A percentile compares a stretch with the other conserved stretches of the same genome.
Evolutionary conservation across 2,797 vertebrate species (phyloP).

Genomic region (Acipenser ruthenus): DNA sequence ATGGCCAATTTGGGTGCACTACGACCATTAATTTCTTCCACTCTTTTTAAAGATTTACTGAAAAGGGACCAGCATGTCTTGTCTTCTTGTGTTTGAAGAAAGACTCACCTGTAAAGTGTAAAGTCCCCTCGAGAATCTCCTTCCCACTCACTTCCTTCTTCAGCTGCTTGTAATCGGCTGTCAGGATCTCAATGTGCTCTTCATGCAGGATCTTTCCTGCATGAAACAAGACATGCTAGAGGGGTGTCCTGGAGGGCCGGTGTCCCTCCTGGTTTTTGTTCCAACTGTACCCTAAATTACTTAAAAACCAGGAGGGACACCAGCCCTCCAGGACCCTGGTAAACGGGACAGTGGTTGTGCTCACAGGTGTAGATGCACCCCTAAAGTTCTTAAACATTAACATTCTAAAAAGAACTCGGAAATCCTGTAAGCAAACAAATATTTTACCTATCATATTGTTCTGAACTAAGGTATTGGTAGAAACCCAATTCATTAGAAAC

Average conservation of each 20-base stretch:
- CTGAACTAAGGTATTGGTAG: too few species aligned
- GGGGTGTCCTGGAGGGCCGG: too few species aligned
- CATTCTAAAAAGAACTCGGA: too few species aligned
- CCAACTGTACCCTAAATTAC: too few species aligned
- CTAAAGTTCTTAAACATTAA: too few species aligned
- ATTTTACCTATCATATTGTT: too few species aligned
- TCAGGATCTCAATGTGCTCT: slow-evolving; percentile 84
- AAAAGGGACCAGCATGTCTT: neutral
- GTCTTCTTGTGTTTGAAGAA: slow-evolving; percentile 2
- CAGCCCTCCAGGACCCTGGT: neutral
- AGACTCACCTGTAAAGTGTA: slow-evolving; percentile 83
- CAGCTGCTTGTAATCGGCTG: slow-evolving; percentile 76
- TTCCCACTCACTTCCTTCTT: slow-evolving; percentile 75
- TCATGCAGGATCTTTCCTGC: slow-evolving; percentile 77
- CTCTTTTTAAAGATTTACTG: too few species aligned
- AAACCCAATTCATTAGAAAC: too few species aligned
- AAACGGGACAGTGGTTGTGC: neutral
- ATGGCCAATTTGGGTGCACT: neutral
- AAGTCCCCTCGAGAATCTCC: slow-evolving; percentile 69
- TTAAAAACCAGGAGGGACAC: too few species aligned
- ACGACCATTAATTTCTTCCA: neutral
- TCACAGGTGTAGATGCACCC: too few species aligned
- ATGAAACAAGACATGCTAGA: neutral
- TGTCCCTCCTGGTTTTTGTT: too few species aligned
- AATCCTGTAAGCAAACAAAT: too few species aligned